Percentiles rank a stretch among this genome's conserved stretches.
phyloP scores from a whole-genome alignment of 2,113 vertebrate species.

The Acinonyx jubatus region DNA sequence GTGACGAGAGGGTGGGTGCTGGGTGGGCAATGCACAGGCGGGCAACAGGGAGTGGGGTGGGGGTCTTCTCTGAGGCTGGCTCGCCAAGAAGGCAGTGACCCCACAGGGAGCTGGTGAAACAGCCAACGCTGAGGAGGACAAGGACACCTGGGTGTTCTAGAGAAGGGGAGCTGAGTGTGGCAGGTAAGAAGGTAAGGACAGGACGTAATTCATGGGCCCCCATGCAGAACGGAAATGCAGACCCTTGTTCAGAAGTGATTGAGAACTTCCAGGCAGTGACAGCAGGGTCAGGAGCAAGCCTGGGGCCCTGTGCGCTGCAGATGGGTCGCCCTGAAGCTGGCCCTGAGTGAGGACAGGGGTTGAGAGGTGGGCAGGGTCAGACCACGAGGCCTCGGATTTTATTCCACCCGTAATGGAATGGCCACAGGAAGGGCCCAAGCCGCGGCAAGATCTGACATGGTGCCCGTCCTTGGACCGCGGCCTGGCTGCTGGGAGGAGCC shows the following conservation, averaged over 20 bases:
- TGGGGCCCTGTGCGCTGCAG: accelerated
- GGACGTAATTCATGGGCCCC: accelerated
- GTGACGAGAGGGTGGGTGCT: accelerated
- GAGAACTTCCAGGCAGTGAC: not conserved
- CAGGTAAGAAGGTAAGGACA: accelerated
- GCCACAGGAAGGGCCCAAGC: not conserved
- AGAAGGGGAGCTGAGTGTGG: not conserved
- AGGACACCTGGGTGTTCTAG: not conserved
- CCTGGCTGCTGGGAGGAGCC: not conserved
- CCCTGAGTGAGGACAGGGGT: not conserved
- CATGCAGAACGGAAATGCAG: not conserved
- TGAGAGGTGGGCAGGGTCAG: not conserved
- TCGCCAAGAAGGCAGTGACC: not conserved
- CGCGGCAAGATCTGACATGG: accelerated
- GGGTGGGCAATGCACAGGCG: accelerated
- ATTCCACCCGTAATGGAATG: not conserved
- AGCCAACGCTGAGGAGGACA: not conserved
- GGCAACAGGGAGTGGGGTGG: not conserved
- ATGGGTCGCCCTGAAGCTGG: accelerated
- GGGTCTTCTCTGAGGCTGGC: not conserved
- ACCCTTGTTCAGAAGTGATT: not conserved
- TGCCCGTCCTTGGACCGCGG: accelerated
- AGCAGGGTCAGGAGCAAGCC: not conserved
- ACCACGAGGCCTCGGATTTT: not conserved
- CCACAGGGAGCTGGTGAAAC: not conserved